Conservation (phyloP, 2,113 vertebrate species). For the Crotalus helleri region DNA sequence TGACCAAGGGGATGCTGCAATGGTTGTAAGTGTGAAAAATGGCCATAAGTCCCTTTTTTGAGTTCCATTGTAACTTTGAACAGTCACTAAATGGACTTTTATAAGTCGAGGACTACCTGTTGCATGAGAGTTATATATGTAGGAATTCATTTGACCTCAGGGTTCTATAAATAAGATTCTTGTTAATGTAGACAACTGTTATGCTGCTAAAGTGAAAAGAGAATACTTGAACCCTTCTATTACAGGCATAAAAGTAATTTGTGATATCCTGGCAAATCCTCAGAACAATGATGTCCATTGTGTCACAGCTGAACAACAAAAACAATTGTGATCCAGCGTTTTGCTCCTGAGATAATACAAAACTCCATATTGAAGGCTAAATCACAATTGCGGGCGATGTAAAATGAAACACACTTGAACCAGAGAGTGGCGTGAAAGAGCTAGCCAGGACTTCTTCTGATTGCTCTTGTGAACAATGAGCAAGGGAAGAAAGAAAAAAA, state of each 20-base stretch:
- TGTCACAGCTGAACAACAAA: background rate
- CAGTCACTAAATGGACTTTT: background rate
- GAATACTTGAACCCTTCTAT: background rate
- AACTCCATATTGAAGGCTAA: background rate
- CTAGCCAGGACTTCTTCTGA: background rate
- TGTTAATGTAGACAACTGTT: background rate
- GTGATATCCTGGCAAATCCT: background rate
- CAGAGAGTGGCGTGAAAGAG: conserved; percentile 58
- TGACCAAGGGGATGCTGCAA: too few relatives aligned
- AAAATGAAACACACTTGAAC: background rate
- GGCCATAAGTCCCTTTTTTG: background rate
- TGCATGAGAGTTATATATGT: background rate
- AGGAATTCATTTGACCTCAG: background rate
- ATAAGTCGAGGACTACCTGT: background rate
- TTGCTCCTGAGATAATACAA: background rate
- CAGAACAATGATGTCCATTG: background rate
- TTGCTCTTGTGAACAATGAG: background rate
- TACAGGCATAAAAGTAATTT: background rate
- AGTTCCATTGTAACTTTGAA: background rate
- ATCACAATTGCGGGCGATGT: background rate
- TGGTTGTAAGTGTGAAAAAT: too few relatives aligned
- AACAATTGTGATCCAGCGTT: too few relatives aligned
- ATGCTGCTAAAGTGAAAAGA: background rate
- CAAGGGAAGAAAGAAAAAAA: background rate
- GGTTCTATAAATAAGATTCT: background rate